These are phyloP conservation scores for Epizoanthus fatuus DNA, from an alignment of 92 coral and sea anemone species.

Conservation along the genomic window DNA sequence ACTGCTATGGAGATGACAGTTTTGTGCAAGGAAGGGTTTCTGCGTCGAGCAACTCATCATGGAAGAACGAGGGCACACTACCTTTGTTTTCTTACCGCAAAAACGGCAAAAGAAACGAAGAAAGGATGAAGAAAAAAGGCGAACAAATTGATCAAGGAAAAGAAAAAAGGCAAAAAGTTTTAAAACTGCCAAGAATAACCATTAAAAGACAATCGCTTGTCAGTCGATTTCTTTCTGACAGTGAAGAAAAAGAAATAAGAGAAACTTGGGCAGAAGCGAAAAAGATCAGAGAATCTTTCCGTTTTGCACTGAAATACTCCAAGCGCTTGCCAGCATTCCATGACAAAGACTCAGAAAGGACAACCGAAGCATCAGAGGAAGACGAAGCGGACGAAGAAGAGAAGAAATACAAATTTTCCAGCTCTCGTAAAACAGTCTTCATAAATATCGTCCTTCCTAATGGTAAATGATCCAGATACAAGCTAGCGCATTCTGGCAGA, in stretches of 20 bases:
- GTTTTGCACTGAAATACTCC: background rate
- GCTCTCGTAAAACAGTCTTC: background rate
- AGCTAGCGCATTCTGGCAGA: background rate
- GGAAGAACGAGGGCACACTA: background rate
- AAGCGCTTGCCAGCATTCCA: background rate
- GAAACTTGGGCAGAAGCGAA: background rate
- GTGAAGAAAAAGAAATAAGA: conserved; percentile 3
- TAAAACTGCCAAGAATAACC: conserved; percentile 2
- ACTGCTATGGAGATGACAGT: background rate
- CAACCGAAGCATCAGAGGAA: background rate
- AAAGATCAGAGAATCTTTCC: background rate
- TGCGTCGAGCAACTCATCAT: no score
- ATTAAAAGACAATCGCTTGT: conserved; percentile 11
- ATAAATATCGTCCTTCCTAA: conserved; percentile 13
- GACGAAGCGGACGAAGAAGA: background rate
- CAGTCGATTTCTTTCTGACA: conserved; percentile 18
- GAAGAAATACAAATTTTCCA: background rate
- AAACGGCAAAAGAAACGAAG: background rate
- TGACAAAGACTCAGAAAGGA: background rate
- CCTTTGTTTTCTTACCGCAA: background rate
- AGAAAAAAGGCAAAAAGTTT: conserved; percentile 1
- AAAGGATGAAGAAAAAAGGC: background rate
- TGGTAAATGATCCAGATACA: background rate
- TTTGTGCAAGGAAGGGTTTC: no score
- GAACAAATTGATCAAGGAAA: background rate